phyloP scores from a whole-genome alignment of 2,113 vertebrate species.

The Pollachius pollachius region DNA sequence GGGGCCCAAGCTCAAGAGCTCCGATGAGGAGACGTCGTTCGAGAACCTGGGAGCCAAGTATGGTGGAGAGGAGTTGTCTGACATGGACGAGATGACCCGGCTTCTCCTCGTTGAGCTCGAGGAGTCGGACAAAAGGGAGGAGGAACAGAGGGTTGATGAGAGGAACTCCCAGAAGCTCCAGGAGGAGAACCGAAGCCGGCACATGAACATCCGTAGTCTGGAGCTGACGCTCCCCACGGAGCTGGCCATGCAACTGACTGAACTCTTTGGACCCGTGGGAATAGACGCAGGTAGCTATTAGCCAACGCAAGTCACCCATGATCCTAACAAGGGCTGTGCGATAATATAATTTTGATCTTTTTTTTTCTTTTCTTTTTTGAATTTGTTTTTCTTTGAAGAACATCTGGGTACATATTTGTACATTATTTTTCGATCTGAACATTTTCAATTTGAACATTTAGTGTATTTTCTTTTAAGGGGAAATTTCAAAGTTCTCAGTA shows the following conservation, averaged over 20 bases:
- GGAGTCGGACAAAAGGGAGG: slow-evolving; percentile 49
- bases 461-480: too few species aligned
- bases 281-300: slow-evolving; percentile 84
- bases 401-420: too few species aligned
- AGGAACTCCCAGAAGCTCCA: slow-evolving; percentile 4
- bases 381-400: too few species aligned
- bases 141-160: slow-evolving; percentile 28
- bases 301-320: background rate
- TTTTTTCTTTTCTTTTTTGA: too few species aligned
- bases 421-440: too few species aligned
- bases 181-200: slow-evolving; percentile 24
- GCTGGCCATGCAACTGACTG: slow-evolving; percentile 88
- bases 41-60: slow-evolving; percentile 18
- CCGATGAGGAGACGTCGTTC: slow-evolving; percentile 17
- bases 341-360: too few species aligned
- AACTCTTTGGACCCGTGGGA: slow-evolving; percentile 95
- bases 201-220: slow-evolving; percentile 83
- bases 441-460: too few species aligned
- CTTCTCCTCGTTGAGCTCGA: slow-evolving; percentile 55
- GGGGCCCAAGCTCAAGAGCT: background rate
- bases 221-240: slow-evolving; percentile 90
- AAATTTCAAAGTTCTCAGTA: too few species aligned
- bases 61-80: slow-evolving; percentile 34
- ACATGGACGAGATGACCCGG: slow-evolving; percentile 46
- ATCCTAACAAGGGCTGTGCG: background rate